Base-by-base conservation (phyloP, 2,888 invertebrate genomes). In the Melolontha melolontha region DNA sequence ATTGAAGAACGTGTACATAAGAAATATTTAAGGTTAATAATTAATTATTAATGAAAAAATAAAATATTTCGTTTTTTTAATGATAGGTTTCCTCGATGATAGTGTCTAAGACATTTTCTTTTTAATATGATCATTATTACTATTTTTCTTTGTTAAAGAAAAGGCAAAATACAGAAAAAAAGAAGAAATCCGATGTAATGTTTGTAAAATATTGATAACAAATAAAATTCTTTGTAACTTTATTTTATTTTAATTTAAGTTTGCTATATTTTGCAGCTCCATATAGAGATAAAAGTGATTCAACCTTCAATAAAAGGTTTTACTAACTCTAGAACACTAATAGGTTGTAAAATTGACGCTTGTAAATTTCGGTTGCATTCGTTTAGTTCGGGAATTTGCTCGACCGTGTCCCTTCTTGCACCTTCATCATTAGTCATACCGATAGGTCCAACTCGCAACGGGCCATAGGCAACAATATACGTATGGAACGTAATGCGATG, bases 41-140 rank as follows among this genome's bases (percentile, higher is more conserved):
- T 55, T 27, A 59, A 59, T 29, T 44, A 29, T 29, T 27, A 29
- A 59, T 44, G 4, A 47, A 12, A 59, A 29, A 29, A 34, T 5
- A 34, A 5, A 10, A 34, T 1, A 34, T 8, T 2, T 34, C 6
- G 2, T 34, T 44, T 59, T 59, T 59, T 59, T 59, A 54, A 44
- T 59, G 44, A 59, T 59, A 59, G 55, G 40, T 40, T 44, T 22
- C 14, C 41, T 44, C 41, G 59, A 59, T 59, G 12, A 27, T 59
- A 59, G 44, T 59, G 59, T 59, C 59, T 59, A 59, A 59, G 59
- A 59, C 44, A 59, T 59, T 59, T 59, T 59, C 59, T 44, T 59
- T 59, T 34, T 34, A 34, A 34, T 34, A 34, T 8, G 6, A 34
- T 34, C 10, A 44, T 16, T 57, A 57, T 22, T 59, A 59, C 44